Percentiles rank a stretch among this genome's conserved stretches.
Conservation (phyloP, 2,888 invertebrate genomes). For the Drosophila ezoana region DNA sequence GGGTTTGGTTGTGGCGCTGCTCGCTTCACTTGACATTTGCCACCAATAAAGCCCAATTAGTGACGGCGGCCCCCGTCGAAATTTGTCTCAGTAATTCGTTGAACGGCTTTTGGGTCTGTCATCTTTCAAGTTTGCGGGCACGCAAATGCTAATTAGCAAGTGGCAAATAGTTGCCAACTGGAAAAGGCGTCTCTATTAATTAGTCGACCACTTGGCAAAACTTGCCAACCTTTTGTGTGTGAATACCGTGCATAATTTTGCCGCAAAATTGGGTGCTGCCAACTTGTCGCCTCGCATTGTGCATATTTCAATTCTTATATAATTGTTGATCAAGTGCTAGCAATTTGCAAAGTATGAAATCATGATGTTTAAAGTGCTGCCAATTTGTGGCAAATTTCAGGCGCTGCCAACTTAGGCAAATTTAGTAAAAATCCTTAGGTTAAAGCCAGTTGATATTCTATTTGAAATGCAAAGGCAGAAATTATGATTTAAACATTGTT, state of each 20-base stretch:
- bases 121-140: slow-evolving; percentile 48
- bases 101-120: slow-evolving; percentile 18
- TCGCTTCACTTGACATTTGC: slow-evolving; percentile 70
- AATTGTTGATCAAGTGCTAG: not conserved
- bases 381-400: not conserved
- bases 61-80: slow-evolving; percentile 14
- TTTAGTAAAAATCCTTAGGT: not conserved
- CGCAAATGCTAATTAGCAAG: slow-evolving; percentile 75
- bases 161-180: slow-evolving; percentile 66
- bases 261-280: not conserved
- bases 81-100: slow-evolving; percentile 9
- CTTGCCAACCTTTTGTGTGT: slow-evolving; percentile 10
- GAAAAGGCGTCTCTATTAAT: slow-evolving; percentile 50
- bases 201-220: slow-evolving; percentile 36
- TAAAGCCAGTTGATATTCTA: not conserved
- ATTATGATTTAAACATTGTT: too few relatives aligned
- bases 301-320: not conserved
- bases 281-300: slow-evolving; percentile 3
- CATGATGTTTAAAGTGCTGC: not conserved
- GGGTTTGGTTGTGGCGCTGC: slow-evolving; percentile 3
- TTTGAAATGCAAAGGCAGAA: too few relatives aligned
- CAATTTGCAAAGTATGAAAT: not conserved
- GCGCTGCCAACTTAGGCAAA: not conserved
- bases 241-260: slow-evolving; percentile 6
- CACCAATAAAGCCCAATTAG: slow-evolving; percentile 77